Conservation (phyloP, 2,797 vertebrate species). For the Myioborus melanocephalus region DNA sequence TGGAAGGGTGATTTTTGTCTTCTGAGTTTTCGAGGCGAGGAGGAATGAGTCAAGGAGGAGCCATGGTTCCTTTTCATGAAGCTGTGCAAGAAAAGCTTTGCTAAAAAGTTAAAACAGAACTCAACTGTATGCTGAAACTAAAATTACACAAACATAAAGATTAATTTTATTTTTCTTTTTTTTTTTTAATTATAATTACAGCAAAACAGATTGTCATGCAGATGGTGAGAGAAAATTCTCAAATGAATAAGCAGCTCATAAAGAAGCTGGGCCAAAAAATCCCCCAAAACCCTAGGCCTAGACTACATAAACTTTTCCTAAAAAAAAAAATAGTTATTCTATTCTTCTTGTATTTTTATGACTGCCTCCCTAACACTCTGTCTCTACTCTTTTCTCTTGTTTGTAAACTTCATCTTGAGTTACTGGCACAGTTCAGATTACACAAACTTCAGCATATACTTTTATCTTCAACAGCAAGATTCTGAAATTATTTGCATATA, state of each 20-base stretch:
- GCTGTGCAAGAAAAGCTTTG: neutral
- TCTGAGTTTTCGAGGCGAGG: neutral
- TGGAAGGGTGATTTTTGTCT: neutral
- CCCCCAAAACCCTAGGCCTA: neutral
- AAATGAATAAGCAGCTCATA: neutral
- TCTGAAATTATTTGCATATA: neutral
- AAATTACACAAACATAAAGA: neutral
- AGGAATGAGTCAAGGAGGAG: neutral
- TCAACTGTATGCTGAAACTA: neutral
- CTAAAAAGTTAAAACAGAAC: neutral
- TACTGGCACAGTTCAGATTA: neutral
- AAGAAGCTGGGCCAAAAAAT: neutral
- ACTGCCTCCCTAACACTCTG: neutral
- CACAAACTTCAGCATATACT: neutral
- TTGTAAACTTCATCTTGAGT: neutral
- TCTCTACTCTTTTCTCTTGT: neutral
- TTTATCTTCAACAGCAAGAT: neutral
- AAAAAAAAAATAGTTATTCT: neutral
- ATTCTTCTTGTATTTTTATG: neutral
- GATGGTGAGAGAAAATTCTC: neutral
- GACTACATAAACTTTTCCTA: neutral
- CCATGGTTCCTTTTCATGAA: neutral
- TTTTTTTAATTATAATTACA: neutral
- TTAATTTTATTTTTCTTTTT: neutral
- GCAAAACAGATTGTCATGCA: neutral